Percentiles rank a stretch among this genome's conserved stretches.
Conservation (phyloP, 1,140 invertebrate species). For the Meloidogyne hapla region DNA sequence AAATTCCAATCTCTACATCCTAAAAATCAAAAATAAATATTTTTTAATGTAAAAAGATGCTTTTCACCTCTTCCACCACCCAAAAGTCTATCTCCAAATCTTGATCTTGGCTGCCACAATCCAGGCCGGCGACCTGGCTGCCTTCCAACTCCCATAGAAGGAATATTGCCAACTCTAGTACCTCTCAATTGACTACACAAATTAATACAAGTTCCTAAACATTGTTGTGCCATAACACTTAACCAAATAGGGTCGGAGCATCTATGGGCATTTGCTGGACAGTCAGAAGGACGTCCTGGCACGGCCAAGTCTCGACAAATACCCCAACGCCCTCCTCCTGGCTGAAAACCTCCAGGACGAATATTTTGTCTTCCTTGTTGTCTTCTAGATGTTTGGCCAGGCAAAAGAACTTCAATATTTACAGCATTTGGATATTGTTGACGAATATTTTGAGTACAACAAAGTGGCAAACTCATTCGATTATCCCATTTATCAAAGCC, state of each 20-base stretch:
- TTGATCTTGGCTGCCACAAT: not conserved
- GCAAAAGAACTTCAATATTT: not conserved
- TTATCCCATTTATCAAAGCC: conserved; percentile 2
- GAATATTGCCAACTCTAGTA: not conserved
- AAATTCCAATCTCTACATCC: conserved; percentile 5
- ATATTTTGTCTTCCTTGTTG: not conserved
- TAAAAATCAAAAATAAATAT: not conserved
- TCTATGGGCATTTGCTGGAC: not conserved
- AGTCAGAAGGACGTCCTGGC: conserved; percentile 20
- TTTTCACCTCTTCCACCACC: not conserved
- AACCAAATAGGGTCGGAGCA: not conserved
- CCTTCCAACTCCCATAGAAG: not conserved
- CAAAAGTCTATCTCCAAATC: not conserved
- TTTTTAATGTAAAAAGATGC: not conserved
- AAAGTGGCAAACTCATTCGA: not conserved
- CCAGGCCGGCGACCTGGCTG: not conserved
- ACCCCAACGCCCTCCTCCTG: not conserved
- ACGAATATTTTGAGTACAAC: not conserved
- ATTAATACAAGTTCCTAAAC: conserved; percentile 6
- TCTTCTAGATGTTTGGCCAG: not conserved
- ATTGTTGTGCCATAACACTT: conserved; percentile 11
- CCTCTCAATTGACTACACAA: not conserved
- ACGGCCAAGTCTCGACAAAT: conserved; percentile 10
- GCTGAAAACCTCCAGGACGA: not conserved
- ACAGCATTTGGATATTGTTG: not conserved